These are phyloP conservation scores for Lucinisca nassula DNA, from an alignment of 2,888 invertebrate genomes.

Conservation along the genomic window DNA sequence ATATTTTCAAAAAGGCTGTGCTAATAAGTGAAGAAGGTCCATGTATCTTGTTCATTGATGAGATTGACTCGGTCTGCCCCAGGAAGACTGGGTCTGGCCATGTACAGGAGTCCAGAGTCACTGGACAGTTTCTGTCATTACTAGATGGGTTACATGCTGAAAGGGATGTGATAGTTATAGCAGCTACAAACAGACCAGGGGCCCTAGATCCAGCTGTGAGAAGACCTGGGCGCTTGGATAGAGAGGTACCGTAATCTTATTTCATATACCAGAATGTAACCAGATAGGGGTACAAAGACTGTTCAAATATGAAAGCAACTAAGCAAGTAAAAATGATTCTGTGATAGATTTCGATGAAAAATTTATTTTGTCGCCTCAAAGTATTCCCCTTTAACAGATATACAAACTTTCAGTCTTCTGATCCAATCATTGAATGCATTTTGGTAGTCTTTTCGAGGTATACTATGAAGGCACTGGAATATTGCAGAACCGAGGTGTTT, in stretches of 20 bases:
- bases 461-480: no score
- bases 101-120: conserved; percentile 87
- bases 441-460: no score
- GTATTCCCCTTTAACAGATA: no score
- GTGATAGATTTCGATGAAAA: no score
- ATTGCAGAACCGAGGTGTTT: no score
- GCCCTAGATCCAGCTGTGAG: conserved; percentile 89
- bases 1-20: conserved; percentile 89
- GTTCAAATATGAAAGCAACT: no score
- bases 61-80: conserved; percentile 86
- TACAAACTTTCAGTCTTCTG: no score
- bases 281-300: no score
- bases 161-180: conserved; percentile 89
- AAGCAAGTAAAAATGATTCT: no score
- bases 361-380: no score
- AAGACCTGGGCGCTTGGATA: conserved; percentile 90
- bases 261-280: no score
- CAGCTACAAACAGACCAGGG: conserved; percentile 89
- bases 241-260: conserved; percentile 88
- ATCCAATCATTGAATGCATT: no score
- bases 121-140: conserved; percentile 88
- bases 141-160: conserved; percentile 88
- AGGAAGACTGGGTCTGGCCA: conserved; percentile 64
- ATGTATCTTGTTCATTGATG: conserved; percentile 88
- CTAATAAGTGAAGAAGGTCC: conserved; percentile 86